Percentiles rank a stretch among this genome's conserved stretches.
phyloP scores from a whole-genome alignment of 2,888 invertebrate species.

The Napeogenes sylphis region DNA sequence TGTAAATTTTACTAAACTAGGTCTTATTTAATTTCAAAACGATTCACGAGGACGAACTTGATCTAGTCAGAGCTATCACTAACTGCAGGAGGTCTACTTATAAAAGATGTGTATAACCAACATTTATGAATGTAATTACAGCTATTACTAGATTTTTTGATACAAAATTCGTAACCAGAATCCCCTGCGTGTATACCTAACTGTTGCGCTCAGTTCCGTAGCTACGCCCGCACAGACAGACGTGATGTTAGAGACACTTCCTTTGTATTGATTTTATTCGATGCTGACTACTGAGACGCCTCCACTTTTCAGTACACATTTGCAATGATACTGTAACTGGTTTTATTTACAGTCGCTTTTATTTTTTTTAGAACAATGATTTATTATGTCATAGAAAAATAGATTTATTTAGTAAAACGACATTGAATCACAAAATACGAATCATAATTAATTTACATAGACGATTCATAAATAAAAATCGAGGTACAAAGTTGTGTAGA shows the following conservation, averaged over 20 bases:
- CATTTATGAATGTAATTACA: too few species aligned
- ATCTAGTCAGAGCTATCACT: constrained; percentile 18
- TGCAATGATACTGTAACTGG: background rate
- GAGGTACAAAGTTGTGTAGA: too few species aligned
- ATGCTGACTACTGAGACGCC: constrained; percentile 44
- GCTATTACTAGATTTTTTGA: too few species aligned
- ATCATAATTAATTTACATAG: too few species aligned
- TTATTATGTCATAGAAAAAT: too few species aligned
- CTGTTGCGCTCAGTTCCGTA: constrained; percentile 59
- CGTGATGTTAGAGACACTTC: constrained; percentile 60
- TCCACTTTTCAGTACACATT: constrained; percentile 25
- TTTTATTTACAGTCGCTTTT: too few species aligned
- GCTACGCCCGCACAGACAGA: constrained; percentile 43
- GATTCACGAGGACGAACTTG: constrained; percentile 29
- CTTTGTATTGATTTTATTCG: constrained; percentile 75
- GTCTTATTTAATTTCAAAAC: constrained; percentile 61
- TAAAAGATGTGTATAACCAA: background rate
- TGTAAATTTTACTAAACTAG: constrained; percentile 59
- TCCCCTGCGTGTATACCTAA: constrained; percentile 49
- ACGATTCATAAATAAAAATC: too few species aligned
- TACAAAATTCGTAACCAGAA: constrained; percentile 26
- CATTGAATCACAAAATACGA: too few species aligned
- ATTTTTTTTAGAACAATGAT: too few species aligned
- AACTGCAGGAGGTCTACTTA: constrained; percentile 6
- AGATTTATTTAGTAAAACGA: too few species aligned